Evolutionary conservation across 2,888 invertebrate species (phyloP).

Genomic region (Coenonympha arcania): DNA sequence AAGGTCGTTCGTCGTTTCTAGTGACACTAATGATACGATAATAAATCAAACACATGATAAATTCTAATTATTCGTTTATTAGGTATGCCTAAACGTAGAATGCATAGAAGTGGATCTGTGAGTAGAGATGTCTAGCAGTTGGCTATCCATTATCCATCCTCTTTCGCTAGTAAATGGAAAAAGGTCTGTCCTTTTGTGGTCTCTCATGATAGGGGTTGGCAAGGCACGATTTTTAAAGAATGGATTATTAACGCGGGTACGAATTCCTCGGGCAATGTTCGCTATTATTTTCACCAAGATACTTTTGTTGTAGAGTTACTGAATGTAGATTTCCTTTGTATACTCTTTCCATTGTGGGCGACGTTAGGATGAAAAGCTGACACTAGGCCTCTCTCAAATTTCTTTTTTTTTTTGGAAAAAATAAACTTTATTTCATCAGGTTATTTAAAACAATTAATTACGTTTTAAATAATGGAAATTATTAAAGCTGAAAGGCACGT

Average conservation of each 20-base stretch:
- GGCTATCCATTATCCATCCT: slow-evolving; percentile 20
- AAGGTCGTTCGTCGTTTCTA: not conserved
- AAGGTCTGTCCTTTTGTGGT: slow-evolving; percentile 17
- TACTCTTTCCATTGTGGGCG: slow-evolving; percentile 26
- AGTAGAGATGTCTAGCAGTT: not conserved
- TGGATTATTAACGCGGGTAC: slow-evolving; percentile 28
- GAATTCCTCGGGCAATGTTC: slow-evolving; percentile 43
- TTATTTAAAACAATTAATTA: not conserved
- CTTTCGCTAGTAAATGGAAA: slow-evolving; percentile 18
- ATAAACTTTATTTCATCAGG: not conserved
- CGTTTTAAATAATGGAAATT: no score
- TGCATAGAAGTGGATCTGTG: no score
- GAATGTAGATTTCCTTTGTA: slow-evolving; percentile 29
- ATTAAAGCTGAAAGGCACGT: no score
- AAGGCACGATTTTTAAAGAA: slow-evolving; percentile 21
- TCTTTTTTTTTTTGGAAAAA: not conserved
- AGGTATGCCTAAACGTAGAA: not conserved
- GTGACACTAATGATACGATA: not conserved
- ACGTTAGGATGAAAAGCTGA: slow-evolving; percentile 20
- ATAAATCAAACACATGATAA: no score
- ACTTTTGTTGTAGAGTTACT: slow-evolving; percentile 35
- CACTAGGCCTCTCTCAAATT: not conserved
- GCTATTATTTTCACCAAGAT: slow-evolving; percentile 42
- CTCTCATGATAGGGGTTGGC: slow-evolving; percentile 15
- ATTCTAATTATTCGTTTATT: no score